These are phyloP conservation scores for Chrysopilus asiliformis DNA, from an alignment of 2,888 invertebrate species.

Conservation along the genomic window DNA sequence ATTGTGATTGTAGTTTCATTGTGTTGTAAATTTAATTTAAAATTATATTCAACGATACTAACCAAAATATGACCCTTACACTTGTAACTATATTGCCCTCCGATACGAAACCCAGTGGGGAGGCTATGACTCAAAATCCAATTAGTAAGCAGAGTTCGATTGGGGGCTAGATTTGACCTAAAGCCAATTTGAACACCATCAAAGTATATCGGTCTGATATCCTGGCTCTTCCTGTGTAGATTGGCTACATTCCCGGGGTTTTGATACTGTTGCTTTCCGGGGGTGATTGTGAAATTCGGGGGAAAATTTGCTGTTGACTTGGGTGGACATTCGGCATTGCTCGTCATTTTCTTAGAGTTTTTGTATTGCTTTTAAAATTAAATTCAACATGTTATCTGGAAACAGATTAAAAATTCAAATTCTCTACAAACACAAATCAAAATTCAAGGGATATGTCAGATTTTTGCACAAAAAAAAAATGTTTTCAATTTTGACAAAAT, in stretches of 20 bases:
- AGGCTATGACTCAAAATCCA: constrained; percentile 30
- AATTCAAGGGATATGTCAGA: too few species aligned
- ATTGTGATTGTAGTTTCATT: background rate
- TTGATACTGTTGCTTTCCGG: constrained; percentile 20
- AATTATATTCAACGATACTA: constrained; percentile 7
- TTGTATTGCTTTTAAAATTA: too few species aligned
- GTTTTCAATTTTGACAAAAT: too few species aligned
- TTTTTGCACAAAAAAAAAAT: too few species aligned
- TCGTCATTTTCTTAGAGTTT: too few species aligned
- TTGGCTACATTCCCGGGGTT: constrained; percentile 32
- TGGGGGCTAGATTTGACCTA: constrained; percentile 25
- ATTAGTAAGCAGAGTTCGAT: constrained; percentile 25
- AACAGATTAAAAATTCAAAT: too few species aligned
- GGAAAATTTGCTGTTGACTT: too few species aligned
- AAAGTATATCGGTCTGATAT: constrained; percentile 31
- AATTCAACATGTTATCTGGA: too few species aligned
- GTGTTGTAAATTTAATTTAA: background rate
- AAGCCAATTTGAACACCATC: constrained; percentile 30
- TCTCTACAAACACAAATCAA: too few species aligned
- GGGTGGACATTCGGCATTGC: too few species aligned
- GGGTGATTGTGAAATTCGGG: constrained; percentile 22
- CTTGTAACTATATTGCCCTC: constrained; percentile 27
- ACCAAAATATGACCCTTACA: constrained; percentile 27
- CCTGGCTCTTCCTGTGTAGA: constrained; percentile 29
- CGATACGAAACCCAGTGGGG: constrained; percentile 31